Conservation (phyloP, 2,113 vertebrate species). For the Crotalus helleri region DNA sequence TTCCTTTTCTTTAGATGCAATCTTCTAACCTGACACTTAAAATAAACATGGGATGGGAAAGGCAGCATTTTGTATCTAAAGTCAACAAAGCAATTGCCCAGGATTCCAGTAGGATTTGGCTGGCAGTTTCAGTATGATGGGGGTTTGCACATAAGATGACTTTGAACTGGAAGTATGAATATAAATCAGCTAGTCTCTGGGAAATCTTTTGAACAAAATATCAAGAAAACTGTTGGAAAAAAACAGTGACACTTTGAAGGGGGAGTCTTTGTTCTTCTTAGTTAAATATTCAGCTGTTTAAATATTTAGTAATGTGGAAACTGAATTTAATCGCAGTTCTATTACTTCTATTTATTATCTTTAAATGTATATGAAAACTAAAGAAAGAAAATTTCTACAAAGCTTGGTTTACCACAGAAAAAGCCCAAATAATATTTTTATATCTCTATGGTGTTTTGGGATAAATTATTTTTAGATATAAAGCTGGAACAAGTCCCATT, state of each 20-base stretch:
- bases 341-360: neutral
- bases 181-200: neutral
- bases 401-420: neutral
- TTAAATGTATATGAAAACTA: neutral
- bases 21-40: neutral
- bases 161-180: constrained; percentile 16
- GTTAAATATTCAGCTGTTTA: neutral
- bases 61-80: neutral
- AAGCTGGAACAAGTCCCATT: neutral
- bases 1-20: neutral
- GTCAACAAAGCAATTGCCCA: neutral
- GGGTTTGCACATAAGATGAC: constrained; percentile 15
- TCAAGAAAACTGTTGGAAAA: neutral
- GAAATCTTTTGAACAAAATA: constrained; percentile 34
- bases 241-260: constrained; percentile 13
- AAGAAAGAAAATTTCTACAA: neutral
- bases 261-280: neutral
- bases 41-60: neutral
- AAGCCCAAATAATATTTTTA: neutral
- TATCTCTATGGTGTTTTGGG: neutral
- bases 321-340: neutral
- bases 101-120: neutral
- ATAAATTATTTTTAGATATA: neutral
- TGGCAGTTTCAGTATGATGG: neutral
- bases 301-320: neutral